phyloP scores from a whole-genome alignment of 2,113 vertebrate genomes.

The Pituophis catenifer region DNA sequence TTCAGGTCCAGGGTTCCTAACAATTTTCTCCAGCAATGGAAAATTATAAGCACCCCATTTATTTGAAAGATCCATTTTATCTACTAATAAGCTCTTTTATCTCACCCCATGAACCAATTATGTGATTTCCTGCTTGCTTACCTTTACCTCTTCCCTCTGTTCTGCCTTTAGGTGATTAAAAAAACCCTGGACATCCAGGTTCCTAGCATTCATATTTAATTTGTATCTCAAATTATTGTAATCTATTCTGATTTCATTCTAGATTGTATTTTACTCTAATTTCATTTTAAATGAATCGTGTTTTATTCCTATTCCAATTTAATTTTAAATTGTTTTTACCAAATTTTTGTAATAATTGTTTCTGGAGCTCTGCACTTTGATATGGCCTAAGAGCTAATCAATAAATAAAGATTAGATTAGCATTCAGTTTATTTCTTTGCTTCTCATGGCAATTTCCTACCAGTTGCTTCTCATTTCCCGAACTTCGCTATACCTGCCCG shows the following conservation, averaged over 20 bases:
- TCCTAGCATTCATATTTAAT: not conserved
- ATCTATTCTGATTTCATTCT: too few species aligned
- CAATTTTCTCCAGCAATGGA: not conserved
- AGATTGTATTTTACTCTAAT: too few species aligned
- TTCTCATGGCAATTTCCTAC: not conserved
- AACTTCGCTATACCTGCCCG: not conserved
- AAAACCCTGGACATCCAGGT: not conserved
- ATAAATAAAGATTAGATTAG: not conserved
- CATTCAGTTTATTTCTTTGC: not conserved
- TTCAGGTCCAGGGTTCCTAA: not conserved
- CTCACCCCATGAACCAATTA: not conserved
- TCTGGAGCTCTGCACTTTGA: too few species aligned
- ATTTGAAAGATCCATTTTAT: not conserved
- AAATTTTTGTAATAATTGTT: too few species aligned
- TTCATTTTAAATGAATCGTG: too few species aligned
- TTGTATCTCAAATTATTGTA: too few species aligned
- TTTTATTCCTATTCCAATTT: too few species aligned
- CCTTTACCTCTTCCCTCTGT: not conserved
- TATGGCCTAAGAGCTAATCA: too few species aligned
- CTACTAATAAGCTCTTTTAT: not conserved
- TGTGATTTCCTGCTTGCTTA: not conserved
- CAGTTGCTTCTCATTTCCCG: not conserved
- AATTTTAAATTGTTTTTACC: too few species aligned
- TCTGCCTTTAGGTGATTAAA: not conserved
- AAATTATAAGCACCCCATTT: not conserved